These are phyloP conservation scores for Denticeps clupeoides DNA, from an alignment of 2,797 vertebrate species.

Conservation along the genomic window DNA sequence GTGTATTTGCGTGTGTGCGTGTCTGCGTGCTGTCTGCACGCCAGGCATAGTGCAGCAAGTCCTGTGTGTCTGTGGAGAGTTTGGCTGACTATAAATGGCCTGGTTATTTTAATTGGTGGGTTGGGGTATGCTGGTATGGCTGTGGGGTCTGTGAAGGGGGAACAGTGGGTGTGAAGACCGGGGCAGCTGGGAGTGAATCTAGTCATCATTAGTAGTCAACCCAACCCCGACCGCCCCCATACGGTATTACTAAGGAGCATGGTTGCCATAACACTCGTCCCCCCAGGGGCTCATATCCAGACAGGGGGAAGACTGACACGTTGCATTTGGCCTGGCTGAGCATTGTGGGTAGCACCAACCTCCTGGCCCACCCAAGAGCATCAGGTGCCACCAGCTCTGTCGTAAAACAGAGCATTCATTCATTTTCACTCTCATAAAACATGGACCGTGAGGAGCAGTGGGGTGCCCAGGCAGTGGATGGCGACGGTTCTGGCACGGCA, in stretches of 20 bases:
- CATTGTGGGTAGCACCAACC: neutral
- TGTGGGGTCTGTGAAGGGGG: neutral
- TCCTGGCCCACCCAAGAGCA: neutral
- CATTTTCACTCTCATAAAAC: neutral
- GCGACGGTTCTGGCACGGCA: too few species aligned
- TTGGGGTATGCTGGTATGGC: too few species aligned
- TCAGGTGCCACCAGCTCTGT: neutral
- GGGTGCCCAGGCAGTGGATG: too few species aligned
- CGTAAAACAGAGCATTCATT: neutral
- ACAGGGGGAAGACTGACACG: slow-evolving; percentile 33
- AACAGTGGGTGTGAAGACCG: neutral
- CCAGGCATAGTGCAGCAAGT: too few species aligned
- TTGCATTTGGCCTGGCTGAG: slow-evolving; percentile 12
- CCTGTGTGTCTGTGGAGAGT: too few species aligned
- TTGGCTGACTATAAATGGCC: too few species aligned
- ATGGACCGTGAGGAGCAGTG: too few species aligned
- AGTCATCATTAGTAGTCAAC: neutral
- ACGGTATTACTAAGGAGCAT: neutral
- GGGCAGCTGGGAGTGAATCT: neutral
- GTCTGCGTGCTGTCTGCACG: too few species aligned
- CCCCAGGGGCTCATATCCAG: slow-evolving; percentile 33
- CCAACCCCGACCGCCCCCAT: neutral
- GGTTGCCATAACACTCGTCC: slow-evolving; percentile 57
- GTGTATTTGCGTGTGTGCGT: too few species aligned
- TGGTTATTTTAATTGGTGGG: too few species aligned